These are phyloP conservation scores for Propsilocerus akamusi DNA, from an alignment of 1,140 invertebrate genomes.

Conservation along the genomic window DNA sequence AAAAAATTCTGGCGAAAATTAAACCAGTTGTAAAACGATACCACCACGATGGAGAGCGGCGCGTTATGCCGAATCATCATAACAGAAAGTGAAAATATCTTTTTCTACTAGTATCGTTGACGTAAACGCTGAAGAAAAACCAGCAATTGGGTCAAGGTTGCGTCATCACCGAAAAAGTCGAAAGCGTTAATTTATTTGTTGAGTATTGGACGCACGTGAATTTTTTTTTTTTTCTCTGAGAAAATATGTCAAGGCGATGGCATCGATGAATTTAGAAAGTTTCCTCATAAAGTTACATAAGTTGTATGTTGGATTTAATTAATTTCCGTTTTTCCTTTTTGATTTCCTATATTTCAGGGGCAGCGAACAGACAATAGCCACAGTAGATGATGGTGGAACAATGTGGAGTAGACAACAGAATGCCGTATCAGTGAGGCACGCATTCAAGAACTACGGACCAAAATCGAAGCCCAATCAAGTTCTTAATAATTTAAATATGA, in stretches of 20 bases:
- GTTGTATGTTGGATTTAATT: background rate
- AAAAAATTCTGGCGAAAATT: too few relatives aligned
- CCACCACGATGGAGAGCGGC: background rate
- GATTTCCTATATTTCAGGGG: background rate
- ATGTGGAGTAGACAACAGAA: constrained; percentile 37
- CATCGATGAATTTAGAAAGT: too few relatives aligned
- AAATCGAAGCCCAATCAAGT: constrained; percentile 66
- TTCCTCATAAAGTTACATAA: too few relatives aligned
- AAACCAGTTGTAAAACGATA: background rate
- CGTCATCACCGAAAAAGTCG: background rate
- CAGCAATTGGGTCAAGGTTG: background rate
- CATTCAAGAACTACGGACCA: constrained; percentile 73
- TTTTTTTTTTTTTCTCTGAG: too few relatives aligned
- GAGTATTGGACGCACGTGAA: background rate
- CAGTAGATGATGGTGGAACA: constrained; percentile 19
- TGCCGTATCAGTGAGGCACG: constrained; percentile 63
- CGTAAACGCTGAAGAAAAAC: background rate
- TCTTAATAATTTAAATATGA: constrained; percentile 73
- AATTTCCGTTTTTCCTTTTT: background rate
- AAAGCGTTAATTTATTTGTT: too few relatives aligned
- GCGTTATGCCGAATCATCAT: background rate
- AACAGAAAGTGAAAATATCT: background rate
- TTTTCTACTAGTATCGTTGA: background rate
- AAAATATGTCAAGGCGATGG: too few relatives aligned
- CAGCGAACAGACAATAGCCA: constrained; percentile 4